These are phyloP conservation scores for Salvator merianae DNA, from an alignment of 2,113 vertebrate species.

Conservation along the genomic window DNA sequence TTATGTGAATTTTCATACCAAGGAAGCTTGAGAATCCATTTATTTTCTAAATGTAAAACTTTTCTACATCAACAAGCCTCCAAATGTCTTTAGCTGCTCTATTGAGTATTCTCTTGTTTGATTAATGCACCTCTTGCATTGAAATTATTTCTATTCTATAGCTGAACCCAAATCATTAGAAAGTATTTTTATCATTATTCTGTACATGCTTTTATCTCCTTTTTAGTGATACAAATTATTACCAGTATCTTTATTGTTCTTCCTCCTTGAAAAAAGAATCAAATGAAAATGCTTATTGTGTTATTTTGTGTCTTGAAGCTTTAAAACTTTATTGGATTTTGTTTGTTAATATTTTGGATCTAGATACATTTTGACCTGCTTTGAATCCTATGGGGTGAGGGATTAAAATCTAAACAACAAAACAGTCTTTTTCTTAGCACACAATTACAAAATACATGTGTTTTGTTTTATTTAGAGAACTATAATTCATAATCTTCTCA, in stretches of 20 bases:
- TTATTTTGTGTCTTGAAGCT: background rate
- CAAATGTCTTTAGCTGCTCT: background rate
- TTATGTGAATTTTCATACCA: background rate
- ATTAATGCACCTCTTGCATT: background rate
- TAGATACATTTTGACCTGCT: background rate
- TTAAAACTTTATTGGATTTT: background rate
- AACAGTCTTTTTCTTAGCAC: background rate
- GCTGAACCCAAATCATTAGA: background rate
- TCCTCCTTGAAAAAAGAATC: background rate
- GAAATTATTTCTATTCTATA: background rate
- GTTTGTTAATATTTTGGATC: background rate
- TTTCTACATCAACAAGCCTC: background rate
- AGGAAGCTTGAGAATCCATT: background rate
- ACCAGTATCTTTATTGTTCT: background rate
- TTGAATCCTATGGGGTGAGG: background rate
- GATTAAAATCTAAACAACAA: background rate
- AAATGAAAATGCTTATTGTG: background rate
- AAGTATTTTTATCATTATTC: background rate
- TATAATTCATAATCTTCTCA: background rate
- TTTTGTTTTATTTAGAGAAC: background rate
- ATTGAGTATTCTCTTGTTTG: background rate
- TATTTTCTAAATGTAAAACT: background rate
- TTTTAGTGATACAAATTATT: background rate
- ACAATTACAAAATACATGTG: background rate
- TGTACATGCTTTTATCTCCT: background rate